phyloP scores from a whole-genome alignment of 2,113 vertebrate genomes.

The Rhipidura dahli region DNA sequence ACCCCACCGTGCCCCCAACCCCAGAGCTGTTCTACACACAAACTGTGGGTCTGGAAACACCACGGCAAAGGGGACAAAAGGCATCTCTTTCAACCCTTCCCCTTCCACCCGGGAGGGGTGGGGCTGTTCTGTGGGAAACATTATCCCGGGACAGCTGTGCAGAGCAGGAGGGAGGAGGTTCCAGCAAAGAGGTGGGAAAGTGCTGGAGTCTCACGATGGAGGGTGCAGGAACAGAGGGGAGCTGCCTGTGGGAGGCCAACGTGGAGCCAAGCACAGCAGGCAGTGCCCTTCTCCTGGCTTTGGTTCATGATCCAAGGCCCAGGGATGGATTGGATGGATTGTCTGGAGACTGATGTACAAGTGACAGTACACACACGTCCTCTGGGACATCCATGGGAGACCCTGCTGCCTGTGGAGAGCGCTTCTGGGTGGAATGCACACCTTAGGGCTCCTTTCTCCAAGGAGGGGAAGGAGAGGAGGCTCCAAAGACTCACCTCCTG shows the following conservation, averaged over 20 bases:
- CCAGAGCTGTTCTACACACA: not conserved
- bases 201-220: fast-evolving
- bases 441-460: not conserved
- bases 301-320: fast-evolving
- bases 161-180: not conserved
- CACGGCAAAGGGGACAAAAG: not conserved
- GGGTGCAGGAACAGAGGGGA: not conserved
- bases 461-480: not conserved
- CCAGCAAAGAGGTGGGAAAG: not conserved
- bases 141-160: not conserved
- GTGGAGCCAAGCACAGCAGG: fast-evolving
- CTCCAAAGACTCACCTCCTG: not conserved
- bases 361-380: fast-evolving
- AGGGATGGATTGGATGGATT: fast-evolving
- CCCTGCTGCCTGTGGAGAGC: not conserved
- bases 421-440: fast-evolving
- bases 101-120: not conserved
- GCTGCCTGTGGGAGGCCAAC: fast-evolving
- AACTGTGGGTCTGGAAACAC: not conserved
- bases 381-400: fast-evolving
- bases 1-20: not conserved
- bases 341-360: not conserved
- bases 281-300: fast-evolving
- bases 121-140: not conserved
- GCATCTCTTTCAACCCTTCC: not conserved